Evolutionary conservation across 2,113 vertebrate genomes (phyloP), one percentile per base, ranked within the genome.

Genomic region (Merops nubicus): DNA sequence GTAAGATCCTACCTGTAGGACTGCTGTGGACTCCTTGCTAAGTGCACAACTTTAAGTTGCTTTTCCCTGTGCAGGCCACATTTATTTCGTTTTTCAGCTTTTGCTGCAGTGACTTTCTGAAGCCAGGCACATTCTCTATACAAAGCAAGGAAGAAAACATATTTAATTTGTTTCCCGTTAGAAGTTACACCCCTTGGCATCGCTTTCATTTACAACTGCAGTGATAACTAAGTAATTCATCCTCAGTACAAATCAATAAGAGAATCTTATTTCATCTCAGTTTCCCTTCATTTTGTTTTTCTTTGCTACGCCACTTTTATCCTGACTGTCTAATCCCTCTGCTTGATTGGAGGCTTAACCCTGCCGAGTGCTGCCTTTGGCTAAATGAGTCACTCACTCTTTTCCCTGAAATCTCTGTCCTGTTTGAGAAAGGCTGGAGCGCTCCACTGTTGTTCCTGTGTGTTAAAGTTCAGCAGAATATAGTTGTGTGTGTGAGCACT

Each of bases 141-240:
- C 13, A 90, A 91, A 95, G 47, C 45, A 67, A 78, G 29, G 25
- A 78, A 84, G 45, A 80, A 93, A 92, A 70, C 38, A 3, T 26
- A 60, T 82, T 89, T 85, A 33, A 75, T 93, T 91, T 91, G 59
- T 67, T 79, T 95, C 91, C 59, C 64, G 83, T 48, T 67, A 69
- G 83, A 84, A 91, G 86, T 36, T 74, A 43, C 76, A 62, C 72
- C 88, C 76, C 67, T 95, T 95, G 92, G 79, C 91, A 63, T 74
- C 75, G 93, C 83, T 92, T 96, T 93, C 68, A 89, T 92, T 95
- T 89, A 84, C 80, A 90, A 40, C 91, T 87, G 64, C 83, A 81
- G 86, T 38, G 79, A 94, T 92, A 97, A 94, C 82, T 53, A 88
- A 85, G 75, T 85, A 76, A 91, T 88, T 96, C 45, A 74, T 93